Conservation (phyloP, 2,888 invertebrate species). For the Dugesia japonica region DNA sequence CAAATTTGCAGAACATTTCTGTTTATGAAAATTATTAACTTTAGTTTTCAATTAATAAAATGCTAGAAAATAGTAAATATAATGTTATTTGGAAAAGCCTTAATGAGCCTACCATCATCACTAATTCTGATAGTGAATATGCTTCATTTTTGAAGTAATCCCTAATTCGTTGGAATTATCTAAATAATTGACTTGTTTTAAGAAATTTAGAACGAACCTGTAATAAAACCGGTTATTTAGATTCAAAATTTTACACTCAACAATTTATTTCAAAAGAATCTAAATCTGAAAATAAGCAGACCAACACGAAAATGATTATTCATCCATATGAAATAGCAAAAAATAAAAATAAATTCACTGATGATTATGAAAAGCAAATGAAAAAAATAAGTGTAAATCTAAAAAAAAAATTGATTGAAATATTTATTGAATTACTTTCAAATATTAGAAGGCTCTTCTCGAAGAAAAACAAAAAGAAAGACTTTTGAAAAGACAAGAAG, state of each 20-base stretch:
- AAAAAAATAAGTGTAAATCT: neutral
- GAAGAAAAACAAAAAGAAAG: neutral
- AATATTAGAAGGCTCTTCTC: neutral
- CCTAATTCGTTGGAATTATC: neutral
- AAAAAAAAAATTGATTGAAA: too few species aligned
- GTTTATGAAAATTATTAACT: too few species aligned
- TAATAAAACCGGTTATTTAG: neutral
- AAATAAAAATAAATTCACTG: neutral
- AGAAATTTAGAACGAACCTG: constrained; percentile 6
- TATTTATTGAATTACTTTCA: too few species aligned
- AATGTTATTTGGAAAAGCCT: neutral
- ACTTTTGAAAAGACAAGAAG: constrained; percentile 14
- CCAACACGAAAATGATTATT: neutral
- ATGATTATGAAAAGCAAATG: neutral
- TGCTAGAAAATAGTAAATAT: neutral
- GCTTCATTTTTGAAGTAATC: neutral
- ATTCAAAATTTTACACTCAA: constrained; percentile 8
- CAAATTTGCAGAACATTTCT: too few species aligned
- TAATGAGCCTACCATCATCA: neutral
- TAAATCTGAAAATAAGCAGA: neutral
- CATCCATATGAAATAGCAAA: neutral
- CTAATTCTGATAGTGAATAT: neutral
- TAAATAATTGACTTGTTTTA: neutral
- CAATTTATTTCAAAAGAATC: neutral
- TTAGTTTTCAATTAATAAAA: too few species aligned